Base-by-base conservation (phyloP, 2,888 invertebrate genomes). In the Dynastes tityus region DNA sequence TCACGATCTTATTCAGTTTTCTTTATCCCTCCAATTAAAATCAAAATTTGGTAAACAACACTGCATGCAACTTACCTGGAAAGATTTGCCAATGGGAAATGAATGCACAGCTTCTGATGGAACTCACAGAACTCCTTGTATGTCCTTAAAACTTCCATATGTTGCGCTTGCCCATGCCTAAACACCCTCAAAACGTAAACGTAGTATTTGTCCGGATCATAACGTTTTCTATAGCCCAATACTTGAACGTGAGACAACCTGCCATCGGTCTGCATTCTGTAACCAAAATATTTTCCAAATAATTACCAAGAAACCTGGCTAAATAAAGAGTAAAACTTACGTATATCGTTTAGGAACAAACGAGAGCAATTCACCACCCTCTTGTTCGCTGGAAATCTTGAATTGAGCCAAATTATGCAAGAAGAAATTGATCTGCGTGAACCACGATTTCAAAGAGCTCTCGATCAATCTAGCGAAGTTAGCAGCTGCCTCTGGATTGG, bases 381-480 rank as follows among this genome's bases (percentile, higher is more conserved):
- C 92, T 85, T 96, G 96, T 82, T 97, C 97, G n/a, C 95, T 95
- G 77, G 95, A 94, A 84, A 98, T 98, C 82, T 97, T 91, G 85
- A 98, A 90, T 88, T 99, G 98, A 1, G 98, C 98, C 86, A 99
- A 89, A 88, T 98, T 98, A 90, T 99, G 99, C 71, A 99, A 91
- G 90, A 99, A 98, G 90, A 99, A 99, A 90, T 99, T 99, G 85
- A 98, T 95, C 80, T 98, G 98, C 0, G 98, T 98, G 86, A 98
- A 98, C 92, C 95, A 94, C 49, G 95, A 95, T 89, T 97, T 96
- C 79, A 98, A 91, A 65, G 98, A 97, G 85, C 96, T 97, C 88
- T 98, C 96, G 87, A 99, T 98, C 92, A 99, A 95, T 80, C 97
- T 91, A 0, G 98, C 97, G 90, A 98, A 98, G 79, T 95, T 94